Base-by-base conservation (phyloP, 2,888 invertebrate species). In the Idaea dimidiata region DNA sequence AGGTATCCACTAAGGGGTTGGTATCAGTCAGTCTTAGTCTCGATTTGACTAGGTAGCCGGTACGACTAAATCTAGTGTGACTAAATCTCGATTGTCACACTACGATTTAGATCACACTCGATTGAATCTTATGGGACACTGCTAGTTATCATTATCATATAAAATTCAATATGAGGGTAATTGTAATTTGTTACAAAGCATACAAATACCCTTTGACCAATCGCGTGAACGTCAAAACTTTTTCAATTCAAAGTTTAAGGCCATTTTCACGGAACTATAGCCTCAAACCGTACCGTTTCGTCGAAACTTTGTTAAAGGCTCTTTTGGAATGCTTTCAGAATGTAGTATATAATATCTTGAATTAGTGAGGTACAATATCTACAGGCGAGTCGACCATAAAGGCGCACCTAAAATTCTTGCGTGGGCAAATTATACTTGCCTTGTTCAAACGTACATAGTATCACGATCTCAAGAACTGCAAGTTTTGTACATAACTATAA, bases 401-500 rank as follows among this genome's bases (percentile, higher is more conserved):
- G 74, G 65, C 75, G 71, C 75, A 72, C 74, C 77, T 77, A 72
- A 75, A 77, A 72, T 74, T 75, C 76, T 76, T 73, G 69, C 70
- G 67, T 64, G 64, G 67, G 70, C 70, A 73, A 72, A 72, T 66
- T 68, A 69, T 68, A 70, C 66, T 66, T 69, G 64, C 75, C 74
- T 72, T 72, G 73, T 78, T 79, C 76, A 72, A 71, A 69, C 70
- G 72, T 76, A 74, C 71, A 73, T 76, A 73, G 68, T 70, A 71
- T 74, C 72, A 75, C 73, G 75, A 75, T 73, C 68, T 56, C 70
- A 66, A 67, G 73, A 75, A 77, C 72, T 72, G 43, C 43, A 43
- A 67, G 70, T 75, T 79, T 74, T 73, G 67, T 64, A 65, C 66
- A 71, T 66, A 69, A 43, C 43, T 43, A 10, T 10, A 7, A 10